Evolutionary conservation across 1,140 invertebrate genomes (phyloP), one percentile per base, ranked within the genome.

Genomic region (Metaphire vulgaris): DNA sequence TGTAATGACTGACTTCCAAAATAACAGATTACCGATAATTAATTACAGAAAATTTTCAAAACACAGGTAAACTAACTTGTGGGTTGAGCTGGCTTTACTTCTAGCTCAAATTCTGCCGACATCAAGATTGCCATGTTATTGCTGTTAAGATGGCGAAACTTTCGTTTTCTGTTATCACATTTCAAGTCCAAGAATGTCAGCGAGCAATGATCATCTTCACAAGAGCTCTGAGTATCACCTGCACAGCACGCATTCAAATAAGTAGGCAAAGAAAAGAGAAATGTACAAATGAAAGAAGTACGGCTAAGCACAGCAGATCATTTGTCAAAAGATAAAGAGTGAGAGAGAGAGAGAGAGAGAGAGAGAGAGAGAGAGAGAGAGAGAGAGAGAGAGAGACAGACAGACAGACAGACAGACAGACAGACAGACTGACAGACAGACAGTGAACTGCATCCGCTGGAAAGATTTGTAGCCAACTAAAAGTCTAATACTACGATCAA

Each of bases 31-130:
- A n/a, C n/a, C n/a, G n/a, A n/a, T n/a, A n/a, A n/a, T n/a, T n/a
- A n/a, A n/a, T n/a, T n/a, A n/a, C n/a, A n/a, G n/a, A n/a, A n/a
- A n/a, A n/a, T n/a, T n/a, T n/a, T n/a, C 41, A 56, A 56, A 21
- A 56, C 6, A 6, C n/a, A 73, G 56, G 28, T 0, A 73, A 30
- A 76, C 28, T 32, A 30, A 79, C 76, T 67, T 16, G 76, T 74
- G 16, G 73, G 74, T 21, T 33, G 33, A 26, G 65, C 64, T 56
- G 79, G 72, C n/a, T 67, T 69, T 15, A 80, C 76, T 75, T 80
- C 76, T 0, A 84, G 66, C 34, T 83, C 81, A 72, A 84, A 81
- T 67, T 82, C 81, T 28, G 80, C 80, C 16, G 72, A 73, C 33
- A 73, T 64, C 26, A 73, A n/a, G 26, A 56, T 56, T 6, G 33